Evolutionary conservation across 1,140 invertebrate genomes (phyloP), one percentile per base, ranked within the genome.

Genomic region (Chionoecetes opilio): DNA sequence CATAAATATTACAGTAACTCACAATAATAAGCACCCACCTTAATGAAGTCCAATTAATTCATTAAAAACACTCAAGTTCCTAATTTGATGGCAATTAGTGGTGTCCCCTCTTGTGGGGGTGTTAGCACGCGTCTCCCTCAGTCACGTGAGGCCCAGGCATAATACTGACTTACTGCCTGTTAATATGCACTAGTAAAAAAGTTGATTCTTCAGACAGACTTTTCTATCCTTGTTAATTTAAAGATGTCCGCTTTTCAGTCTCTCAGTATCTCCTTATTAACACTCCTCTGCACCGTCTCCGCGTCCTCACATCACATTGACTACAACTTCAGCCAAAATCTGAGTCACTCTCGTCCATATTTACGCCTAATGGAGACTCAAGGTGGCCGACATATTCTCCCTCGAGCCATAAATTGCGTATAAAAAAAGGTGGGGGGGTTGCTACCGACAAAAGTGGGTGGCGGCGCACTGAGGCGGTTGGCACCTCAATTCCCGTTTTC

Each of bases 401-500:
- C 86, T 0, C 86, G 21, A 3, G 37, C 37, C 87, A 75, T 75
- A 75, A 75, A 75, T 75, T 75, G 63, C 63, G 63, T 75, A 75
- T n/a, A 75, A 75, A 75, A 75, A 75, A 75, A 75, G 63, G n/a
- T 26, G 63, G n/a, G 63, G n/a, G n/a, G n/a, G n/a, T n/a, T n/a
- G n/a, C 63, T 26, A 53, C n/a, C 63, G 63, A 75, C 63, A 75
- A 75, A 75, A 75, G 63, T 75, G 63, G 63, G 63, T 75, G 63
- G 63, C 63, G 63, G 63, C 63, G 63, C 63, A 26, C 86, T 41
- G 35, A 88, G 86, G 86, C n/a, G n/a, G 35, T n/a, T 82, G 34
- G n/a, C 53, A 35, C 93, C 93, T 82, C 93, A 89, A 88, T 89
- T 94, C 93, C 93, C 93, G 93, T 94, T 88, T 94, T 94, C 93